Percentiles rank a stretch among this genome's conserved stretches.
These are phyloP conservation scores for Rhopalosiphum padi DNA, from an alignment of 1,140 invertebrate genomes.

Conservation along the genomic window DNA sequence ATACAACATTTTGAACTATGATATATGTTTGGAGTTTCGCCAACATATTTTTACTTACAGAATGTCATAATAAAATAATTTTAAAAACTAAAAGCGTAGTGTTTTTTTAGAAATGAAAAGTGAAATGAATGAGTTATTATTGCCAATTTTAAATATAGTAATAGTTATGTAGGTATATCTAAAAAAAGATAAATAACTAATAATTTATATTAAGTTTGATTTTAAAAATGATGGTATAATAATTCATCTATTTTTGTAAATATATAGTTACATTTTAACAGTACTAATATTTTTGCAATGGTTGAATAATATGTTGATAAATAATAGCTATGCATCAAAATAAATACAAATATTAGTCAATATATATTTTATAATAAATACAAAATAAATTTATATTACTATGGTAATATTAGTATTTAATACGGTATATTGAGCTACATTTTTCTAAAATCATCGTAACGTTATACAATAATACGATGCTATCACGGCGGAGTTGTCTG, in stretches of 20 bases:
- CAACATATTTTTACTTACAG: neutral
- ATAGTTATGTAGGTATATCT: neutral
- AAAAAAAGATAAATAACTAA: neutral
- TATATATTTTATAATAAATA: no score
- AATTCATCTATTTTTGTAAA: neutral
- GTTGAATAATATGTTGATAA: neutral
- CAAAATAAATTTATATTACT: no score
- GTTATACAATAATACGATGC: no score
- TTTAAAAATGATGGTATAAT: neutral
- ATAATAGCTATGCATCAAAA: neutral
- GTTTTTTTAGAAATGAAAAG: neutral
- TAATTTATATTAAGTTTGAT: no score
- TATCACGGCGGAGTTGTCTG: no score
- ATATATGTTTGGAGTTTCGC: conserved; percentile 2
- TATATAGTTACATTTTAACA: neutral
- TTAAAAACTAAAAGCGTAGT: conserved; percentile 26
- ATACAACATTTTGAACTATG: neutral
- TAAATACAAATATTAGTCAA: no score
- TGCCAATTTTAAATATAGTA: neutral
- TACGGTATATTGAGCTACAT: no score
- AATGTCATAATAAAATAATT: conserved; percentile 15
- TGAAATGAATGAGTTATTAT: conserved; percentile 18
- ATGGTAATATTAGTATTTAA: no score
- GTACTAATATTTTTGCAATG: neutral
- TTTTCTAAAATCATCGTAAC: no score